Percentiles rank a stretch among this genome's conserved stretches.
Conservation (phyloP, 2,888 invertebrate species). For the Microctonus hyperodae region DNA sequence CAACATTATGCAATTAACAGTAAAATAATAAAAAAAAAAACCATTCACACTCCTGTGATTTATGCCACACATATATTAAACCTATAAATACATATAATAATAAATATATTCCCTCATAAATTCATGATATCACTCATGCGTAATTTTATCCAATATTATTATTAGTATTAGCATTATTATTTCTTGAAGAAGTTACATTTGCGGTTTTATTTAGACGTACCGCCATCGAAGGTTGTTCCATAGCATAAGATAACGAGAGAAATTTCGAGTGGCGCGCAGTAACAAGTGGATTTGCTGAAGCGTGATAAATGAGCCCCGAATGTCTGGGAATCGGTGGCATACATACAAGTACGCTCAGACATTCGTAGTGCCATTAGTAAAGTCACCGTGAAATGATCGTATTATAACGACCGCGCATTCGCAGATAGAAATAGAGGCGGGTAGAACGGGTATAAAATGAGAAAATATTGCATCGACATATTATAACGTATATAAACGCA, state of each 20-base stretch:
- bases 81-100: neutral
- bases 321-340: conserved; percentile 12
- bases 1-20: neutral
- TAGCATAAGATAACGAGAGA: conserved; percentile 21
- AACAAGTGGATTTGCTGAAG: conserved; percentile 40
- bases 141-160: neutral
- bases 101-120: neutral
- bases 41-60: neutral
- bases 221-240: neutral
- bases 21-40: too few species aligned
- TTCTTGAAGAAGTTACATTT: neutral
- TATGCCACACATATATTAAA: neutral
- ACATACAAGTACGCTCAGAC: conserved; percentile 29
- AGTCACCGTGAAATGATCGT: conserved; percentile 48
- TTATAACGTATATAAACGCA: neutral
- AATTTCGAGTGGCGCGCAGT: conserved; percentile 23
- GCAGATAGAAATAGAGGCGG: neutral
- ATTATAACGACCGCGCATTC: conserved; percentile 34
- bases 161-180: neutral
- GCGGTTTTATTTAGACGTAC: neutral
- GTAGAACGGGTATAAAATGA: conserved; percentile 13
- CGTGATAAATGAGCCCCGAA: conserved; percentile 39
- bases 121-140: too few species aligned
- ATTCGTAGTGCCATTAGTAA: conserved; percentile 33
- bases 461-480: neutral